Evolutionary conservation across 2,888 invertebrate species (phyloP).

Genomic region (Danaus chrysippus): DNA sequence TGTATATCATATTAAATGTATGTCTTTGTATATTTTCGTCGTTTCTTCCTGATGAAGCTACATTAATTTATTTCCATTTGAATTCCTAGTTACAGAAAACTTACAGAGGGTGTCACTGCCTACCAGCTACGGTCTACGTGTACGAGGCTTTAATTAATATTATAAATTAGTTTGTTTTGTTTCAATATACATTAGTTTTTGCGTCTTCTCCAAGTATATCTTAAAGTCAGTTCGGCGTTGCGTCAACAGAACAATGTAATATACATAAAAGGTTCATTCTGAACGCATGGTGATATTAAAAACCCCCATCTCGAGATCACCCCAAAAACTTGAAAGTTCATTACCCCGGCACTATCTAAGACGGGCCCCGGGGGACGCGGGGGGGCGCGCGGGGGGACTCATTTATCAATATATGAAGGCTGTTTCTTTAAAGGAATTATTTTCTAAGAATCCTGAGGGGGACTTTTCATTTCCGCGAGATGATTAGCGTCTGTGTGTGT

Average conservation of each 20-base stretch:
- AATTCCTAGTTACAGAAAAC: conserved; percentile 77
- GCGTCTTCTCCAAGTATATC: too few species aligned
- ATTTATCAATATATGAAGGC: conserved; percentile 78
- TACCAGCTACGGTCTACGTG: conserved; percentile 39
- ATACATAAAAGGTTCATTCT: background rate
- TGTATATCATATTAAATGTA: too few species aligned
- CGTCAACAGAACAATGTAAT: background rate
- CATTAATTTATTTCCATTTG: conserved; percentile 77
- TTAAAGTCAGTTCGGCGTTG: too few species aligned
- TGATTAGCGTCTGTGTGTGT: conserved; percentile 44
- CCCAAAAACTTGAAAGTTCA: conserved; percentile 60
- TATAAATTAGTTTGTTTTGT: background rate
- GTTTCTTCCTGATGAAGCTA: conserved; percentile 59
- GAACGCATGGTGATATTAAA: conserved; percentile 5
- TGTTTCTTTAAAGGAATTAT: conserved; percentile 79
- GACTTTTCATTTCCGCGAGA: conserved; percentile 21
- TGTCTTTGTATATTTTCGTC: too few species aligned
- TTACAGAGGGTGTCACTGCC: conserved; percentile 60
- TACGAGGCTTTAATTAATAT: conserved; percentile 23
- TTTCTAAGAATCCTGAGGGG: conserved; percentile 76
- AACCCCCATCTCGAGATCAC: conserved; percentile 21
- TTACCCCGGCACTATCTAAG: conserved; percentile 76
- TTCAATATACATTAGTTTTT: too few species aligned
- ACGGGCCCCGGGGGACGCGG: conserved; percentile 50
- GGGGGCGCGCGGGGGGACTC: conserved; percentile 52